Conservation (phyloP, 2,797 vertebrate species). For the Psittacula echo region DNA sequence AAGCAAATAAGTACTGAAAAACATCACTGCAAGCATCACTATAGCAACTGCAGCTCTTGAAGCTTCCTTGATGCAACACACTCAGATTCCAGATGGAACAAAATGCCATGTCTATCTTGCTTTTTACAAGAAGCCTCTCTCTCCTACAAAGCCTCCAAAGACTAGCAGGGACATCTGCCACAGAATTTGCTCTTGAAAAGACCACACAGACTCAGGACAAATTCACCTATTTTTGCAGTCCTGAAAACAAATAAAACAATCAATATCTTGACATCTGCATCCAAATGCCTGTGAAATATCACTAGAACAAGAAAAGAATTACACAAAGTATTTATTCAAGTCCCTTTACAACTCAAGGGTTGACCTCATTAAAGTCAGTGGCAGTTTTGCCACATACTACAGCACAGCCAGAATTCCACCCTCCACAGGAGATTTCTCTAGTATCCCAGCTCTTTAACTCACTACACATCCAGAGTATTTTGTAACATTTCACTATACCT, state of each 20-base stretch:
- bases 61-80: slow-evolving; percentile 22
- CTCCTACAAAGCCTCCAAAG: slow-evolving; percentile 8
- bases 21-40: slow-evolving; percentile 47
- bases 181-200: slow-evolving; percentile 23
- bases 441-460: neutral
- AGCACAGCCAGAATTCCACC: neutral
- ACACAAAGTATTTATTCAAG: slow-evolving; percentile 3
- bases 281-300: neutral
- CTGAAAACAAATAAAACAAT: slow-evolving; percentile 25
- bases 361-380: neutral
- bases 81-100: slow-evolving; percentile 51
- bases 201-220: neutral
- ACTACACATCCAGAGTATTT: neutral
- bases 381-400: slow-evolving; percentile 12
- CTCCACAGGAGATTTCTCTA: neutral
- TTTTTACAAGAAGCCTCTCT: slow-evolving; percentile 40
- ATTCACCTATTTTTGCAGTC: slow-evolving; percentile 13
- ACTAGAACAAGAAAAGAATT: neutral
- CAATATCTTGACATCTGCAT: neutral
- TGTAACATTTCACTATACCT: neutral
- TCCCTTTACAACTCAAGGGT: neutral
- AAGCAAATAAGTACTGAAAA: slow-evolving; percentile 48
- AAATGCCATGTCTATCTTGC: slow-evolving; percentile 53
- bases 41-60: slow-evolving; percentile 63
- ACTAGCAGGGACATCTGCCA: slow-evolving; percentile 33